A percentile compares a stretch with the other conserved stretches of the same genome.
These are phyloP conservation scores for Sebastes reedi DNA, from an alignment of 2,797 vertebrate species.

Conservation along the genomic window DNA sequence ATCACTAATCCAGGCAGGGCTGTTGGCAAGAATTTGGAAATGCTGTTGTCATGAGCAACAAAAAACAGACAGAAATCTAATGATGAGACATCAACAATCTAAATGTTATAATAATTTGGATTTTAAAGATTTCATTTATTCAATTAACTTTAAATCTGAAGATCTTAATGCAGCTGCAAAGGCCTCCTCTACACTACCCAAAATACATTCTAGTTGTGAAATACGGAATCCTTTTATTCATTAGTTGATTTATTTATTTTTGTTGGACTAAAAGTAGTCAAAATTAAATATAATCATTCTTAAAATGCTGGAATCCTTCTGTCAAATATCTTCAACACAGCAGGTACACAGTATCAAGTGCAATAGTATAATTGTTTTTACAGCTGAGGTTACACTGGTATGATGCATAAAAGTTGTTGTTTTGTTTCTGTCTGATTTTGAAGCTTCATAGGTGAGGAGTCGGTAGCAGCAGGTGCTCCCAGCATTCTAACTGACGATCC, in stretches of 20 bases:
- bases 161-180: too few species aligned
- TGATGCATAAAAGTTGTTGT: neutral
- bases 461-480: slow-evolving; percentile 90
- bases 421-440: neutral
- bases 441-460: slow-evolving; percentile 97
- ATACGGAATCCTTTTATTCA: too few species aligned
- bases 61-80: neutral
- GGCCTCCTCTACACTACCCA: too few species aligned
- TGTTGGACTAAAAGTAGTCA: too few species aligned
- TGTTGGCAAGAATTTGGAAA: too few species aligned
- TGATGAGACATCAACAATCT: neutral
- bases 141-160: neutral
- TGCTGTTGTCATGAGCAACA: neutral
- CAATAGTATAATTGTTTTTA: neutral
- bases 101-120: neutral
- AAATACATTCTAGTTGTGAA: too few species aligned
- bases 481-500: slow-evolving; percentile 88
- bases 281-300: too few species aligned
- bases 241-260: too few species aligned
- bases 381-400: neutral
- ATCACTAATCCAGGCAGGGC: too few species aligned
- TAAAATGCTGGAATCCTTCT: too few species aligned
- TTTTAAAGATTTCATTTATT: neutral
- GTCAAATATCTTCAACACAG: neutral
- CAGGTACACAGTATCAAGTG: neutral